Evolutionary conservation across 2,888 invertebrate species (phyloP).

Genomic region (Camponotus fellah): DNA sequence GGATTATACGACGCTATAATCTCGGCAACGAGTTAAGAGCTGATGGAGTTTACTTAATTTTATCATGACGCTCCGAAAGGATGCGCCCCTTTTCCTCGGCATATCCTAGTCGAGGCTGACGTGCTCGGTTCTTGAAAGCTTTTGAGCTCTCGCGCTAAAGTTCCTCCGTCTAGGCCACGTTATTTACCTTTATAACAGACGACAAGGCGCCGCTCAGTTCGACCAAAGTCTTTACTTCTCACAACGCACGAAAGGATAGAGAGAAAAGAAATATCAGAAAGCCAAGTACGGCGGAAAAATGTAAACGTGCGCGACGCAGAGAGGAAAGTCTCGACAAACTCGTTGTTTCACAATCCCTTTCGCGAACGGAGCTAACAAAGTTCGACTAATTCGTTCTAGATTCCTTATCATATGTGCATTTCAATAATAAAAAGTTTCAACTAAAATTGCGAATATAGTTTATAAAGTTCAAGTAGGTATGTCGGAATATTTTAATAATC

Average conservation of each 20-base stretch:
- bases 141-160: slow-evolving; percentile 51
- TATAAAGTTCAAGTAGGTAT: not conserved
- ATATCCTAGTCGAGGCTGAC: slow-evolving; percentile 44
- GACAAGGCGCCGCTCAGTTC: slow-evolving; percentile 46
- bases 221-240: slow-evolving; percentile 40
- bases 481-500: not conserved
- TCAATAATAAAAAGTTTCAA: not conserved
- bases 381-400: slow-evolving; percentile 26
- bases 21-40: slow-evolving; percentile 45
- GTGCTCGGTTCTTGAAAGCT: slow-evolving; percentile 53
- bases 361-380: slow-evolving; percentile 20
- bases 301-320: slow-evolving; percentile 34
- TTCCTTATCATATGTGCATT: slow-evolving; percentile 10
- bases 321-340: slow-evolving; percentile 33
- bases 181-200: slow-evolving; percentile 57
- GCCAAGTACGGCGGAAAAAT: slow-evolving; percentile 29
- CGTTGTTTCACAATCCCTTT: not conserved
- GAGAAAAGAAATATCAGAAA: slow-evolving; percentile 46
- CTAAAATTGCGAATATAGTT: not conserved
- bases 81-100: slow-evolving; percentile 32
- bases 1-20: slow-evolving; percentile 51
- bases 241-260: slow-evolving; percentile 24
- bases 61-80: slow-evolving; percentile 51
- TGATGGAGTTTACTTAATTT: slow-evolving; percentile 55
- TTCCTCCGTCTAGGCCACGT: slow-evolving; percentile 50